Base-by-base conservation (phyloP, 2,888 invertebrate species). In the Pammene fasciana region DNA sequence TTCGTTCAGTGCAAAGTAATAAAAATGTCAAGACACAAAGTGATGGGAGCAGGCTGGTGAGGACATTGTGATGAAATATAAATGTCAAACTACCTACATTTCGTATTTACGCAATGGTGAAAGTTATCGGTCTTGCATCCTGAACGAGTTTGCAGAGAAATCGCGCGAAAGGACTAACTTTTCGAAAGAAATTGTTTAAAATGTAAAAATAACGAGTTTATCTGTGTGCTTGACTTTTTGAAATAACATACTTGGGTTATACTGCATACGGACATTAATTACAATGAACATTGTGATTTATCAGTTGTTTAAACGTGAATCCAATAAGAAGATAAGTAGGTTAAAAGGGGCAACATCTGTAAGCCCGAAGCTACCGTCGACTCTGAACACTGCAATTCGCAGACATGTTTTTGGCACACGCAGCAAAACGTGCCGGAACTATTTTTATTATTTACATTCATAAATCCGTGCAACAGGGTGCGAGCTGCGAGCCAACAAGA, bases 401-500 rank as follows among this genome's bases (percentile, higher is more conserved):
- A 46, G 61, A 61, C 48, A 64, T 50, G 36, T 65, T 65, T 59
- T 79, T 80, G 79, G 78, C 79, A 81, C 64, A 71, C 34, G 73
- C 59, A 71, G 68, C 76, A 70, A 67, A 70, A 66, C 74, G 72
- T 74, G 48, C 67, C 62, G 65, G 70, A 73, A 78, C 74, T 76
- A 78, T 81, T 78, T 79, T 75, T 78, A 76, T 73, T 75, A 74
- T 76, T 74, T 75, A 75, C 73, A 73, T 73, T 74, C 75, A 80
- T 74, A 73, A 71, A 79, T 74, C 73, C 71, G 76, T 75, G 76
- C 70, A 78, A 77, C 73, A 78, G 75, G 68, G 72, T 78, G 80
- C 82, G 83, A 65, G 65, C 83, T 78, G 80, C 82, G 83, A 65
- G 65, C 83, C 83, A 86, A 85, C 79, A 82, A 84, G 84, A 87